Base-by-base conservation (phyloP, 1,140 invertebrate species). In the Chironomus striatipennis region DNA sequence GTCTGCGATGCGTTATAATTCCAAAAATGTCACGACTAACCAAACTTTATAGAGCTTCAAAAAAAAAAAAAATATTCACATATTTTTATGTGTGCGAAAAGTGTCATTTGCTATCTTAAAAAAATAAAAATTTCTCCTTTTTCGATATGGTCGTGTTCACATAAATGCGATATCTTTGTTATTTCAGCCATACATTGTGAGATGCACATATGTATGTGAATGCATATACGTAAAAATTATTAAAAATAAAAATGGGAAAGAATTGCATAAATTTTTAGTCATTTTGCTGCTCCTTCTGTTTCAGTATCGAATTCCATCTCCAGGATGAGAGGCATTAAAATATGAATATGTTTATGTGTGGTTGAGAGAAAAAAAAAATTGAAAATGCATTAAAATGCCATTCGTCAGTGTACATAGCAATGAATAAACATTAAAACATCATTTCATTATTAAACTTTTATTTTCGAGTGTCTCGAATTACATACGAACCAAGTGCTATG, bases 381-480 rank as follows among this genome's bases (percentile, higher is more conserved):
- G 47, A 57, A 57, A 57, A 57, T n/a, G 47, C 47, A 57, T 57
- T 57, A 57, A 57, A 57, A 57, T 57, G 47, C 47, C 47, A 57
- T 57, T 57, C 47, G 8, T 57, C 47, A 57, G 47, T n/a, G 47
- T 57, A 57, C n/a, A 57, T 57, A n/a, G n/a, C 47, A 15, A 57
- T 57, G 47, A 57, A 57, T 57, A 57, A 57, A 57, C 47, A 57
- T 57, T 57, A n/a, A 57, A 57, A 57, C 8, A 57, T 57, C 47
- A 57, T 57, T 57, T 57, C 47, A 57, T n/a, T 57, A n/a, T n/a
- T n/a, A n/a, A 47, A 47, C 15, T 47, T 47, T 5, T n/a, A 57
- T n/a, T 12, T 57, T 10, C 47, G 4, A 57, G 15, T 12, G 47
- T 15, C 9, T 57, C 47, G 12, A 34, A n/a, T 57, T 5, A 57